These are phyloP conservation scores for Bursaphelenchus okinawaensis DNA, from an alignment of 2,888 invertebrate species.

Conservation along the genomic window DNA sequence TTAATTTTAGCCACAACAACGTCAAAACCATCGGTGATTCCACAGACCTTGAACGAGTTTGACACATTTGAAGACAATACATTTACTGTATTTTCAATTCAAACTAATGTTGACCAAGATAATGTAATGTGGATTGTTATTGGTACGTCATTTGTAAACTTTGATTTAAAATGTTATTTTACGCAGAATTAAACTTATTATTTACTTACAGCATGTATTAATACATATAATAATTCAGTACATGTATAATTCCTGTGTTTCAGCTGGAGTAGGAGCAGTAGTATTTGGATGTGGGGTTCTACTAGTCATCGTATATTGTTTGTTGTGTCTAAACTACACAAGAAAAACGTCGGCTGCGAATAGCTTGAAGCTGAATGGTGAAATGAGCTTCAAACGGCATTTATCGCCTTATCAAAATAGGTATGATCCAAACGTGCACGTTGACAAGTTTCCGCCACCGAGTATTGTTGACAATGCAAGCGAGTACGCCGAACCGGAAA, in stretches of 20 bases:
- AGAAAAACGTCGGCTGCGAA: background rate
- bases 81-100: background rate
- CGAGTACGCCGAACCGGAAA: constrained; percentile 51
- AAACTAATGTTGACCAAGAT: background rate
- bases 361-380: background rate
- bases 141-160: background rate
- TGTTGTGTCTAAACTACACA: background rate
- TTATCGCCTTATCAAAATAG: background rate
- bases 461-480: constrained; percentile 14
- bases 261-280: background rate
- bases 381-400: background rate
- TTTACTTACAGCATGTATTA: too few relatives aligned
- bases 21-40: background rate
- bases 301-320: background rate
- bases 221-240: background rate
- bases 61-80: constrained; percentile 9
- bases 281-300: background rate
- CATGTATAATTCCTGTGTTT: background rate
- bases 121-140: background rate
- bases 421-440: background rate
- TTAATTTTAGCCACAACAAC: background rate
- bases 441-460: constrained; percentile 5
- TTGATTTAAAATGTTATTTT: too few relatives aligned
- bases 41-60: background rate
- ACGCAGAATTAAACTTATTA: too few relatives aligned